These are phyloP conservation scores for Pecten maximus DNA, from an alignment of 2,888 invertebrate species.

Conservation along the genomic window DNA sequence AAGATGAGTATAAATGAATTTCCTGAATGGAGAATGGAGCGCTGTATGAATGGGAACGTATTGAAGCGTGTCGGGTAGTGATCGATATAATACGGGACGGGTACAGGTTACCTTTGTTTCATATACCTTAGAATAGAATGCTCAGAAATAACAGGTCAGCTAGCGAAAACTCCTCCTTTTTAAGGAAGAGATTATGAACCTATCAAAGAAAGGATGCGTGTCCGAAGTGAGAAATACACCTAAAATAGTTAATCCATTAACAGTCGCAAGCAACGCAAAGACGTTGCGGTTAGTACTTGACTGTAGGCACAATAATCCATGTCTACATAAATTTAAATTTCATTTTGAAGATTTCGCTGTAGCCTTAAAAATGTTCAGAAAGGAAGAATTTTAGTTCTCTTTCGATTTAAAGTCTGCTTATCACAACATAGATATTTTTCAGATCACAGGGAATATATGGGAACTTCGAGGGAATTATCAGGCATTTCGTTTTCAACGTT, in stretches of 20 bases:
- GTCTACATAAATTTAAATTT: constrained; percentile 53
- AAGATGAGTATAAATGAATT: too few species aligned
- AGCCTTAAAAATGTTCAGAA: constrained; percentile 41
- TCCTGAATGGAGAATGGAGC: too few species aligned
- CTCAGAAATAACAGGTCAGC: not conserved
- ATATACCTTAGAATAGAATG: not conserved
- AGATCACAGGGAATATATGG: not conserved
- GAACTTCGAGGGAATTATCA: not conserved
- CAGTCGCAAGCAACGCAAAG: constrained; percentile 49
- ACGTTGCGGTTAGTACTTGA: constrained; percentile 54
- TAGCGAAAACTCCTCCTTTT: not conserved
- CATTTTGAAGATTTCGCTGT: constrained; percentile 52
- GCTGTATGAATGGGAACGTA: too few species aligned
- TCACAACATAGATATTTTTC: constrained; percentile 30
- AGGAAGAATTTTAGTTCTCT: constrained; percentile 42
- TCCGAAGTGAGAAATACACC: constrained; percentile 41
- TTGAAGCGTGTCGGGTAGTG: not conserved
- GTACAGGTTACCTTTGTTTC: not conserved
- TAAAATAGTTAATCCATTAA: constrained; percentile 50
- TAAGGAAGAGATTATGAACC: not conserved
- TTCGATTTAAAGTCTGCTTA: constrained; percentile 43
- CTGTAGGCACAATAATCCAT: constrained; percentile 54
- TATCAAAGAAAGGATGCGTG: constrained; percentile 42
- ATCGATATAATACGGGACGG: not conserved
- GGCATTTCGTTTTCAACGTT: constrained; percentile 37